phyloP scores from a whole-genome alignment of 2,888 invertebrate species.

The Idaea aversata region DNA sequence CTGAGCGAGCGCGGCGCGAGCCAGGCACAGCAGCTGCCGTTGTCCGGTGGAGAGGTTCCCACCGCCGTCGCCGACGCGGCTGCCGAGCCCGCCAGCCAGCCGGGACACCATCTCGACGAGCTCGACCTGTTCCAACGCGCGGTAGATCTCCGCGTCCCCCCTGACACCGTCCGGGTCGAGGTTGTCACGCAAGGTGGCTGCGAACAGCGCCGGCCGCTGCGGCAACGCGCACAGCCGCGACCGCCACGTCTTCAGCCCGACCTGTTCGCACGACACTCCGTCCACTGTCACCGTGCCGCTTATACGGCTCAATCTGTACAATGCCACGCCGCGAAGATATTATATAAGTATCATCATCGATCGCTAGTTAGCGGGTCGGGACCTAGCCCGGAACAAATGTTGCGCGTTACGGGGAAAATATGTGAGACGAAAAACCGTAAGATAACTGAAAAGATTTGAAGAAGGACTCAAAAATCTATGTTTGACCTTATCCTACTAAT shows the following conservation, averaged over 20 bases:
- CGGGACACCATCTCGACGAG: slow-evolving; percentile 80
- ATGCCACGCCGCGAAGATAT: too few species aligned
- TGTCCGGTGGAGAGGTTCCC: slow-evolving; percentile 86
- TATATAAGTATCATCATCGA: too few species aligned
- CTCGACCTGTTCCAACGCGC: slow-evolving; percentile 87
- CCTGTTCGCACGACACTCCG: slow-evolving; percentile 55
- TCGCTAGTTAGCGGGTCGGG: neutral
- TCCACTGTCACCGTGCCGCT: slow-evolving; percentile 72
- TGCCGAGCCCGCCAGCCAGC: slow-evolving; percentile 79
- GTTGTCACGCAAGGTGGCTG: slow-evolving; percentile 88
- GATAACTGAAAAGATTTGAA: too few species aligned
- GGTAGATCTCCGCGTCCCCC: slow-evolving; percentile 84
- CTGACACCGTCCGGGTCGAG: slow-evolving; percentile 86
- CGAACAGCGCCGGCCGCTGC: slow-evolving; percentile 86
- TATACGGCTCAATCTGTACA: slow-evolving; percentile 67
- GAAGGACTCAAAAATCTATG: too few species aligned
- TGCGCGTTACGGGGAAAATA: too few species aligned
- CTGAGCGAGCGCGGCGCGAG: slow-evolving; percentile 85
- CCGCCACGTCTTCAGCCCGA: slow-evolving; percentile 79
- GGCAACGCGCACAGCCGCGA: slow-evolving; percentile 82
- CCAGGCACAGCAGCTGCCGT: slow-evolving; percentile 85
- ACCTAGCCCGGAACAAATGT: neutral
- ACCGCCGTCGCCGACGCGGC: slow-evolving; percentile 83
- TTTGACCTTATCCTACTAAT: too few species aligned
- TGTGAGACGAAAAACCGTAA: too few species aligned